Evolutionary conservation across 2,888 invertebrate species (phyloP), one percentile per base, ranked within the genome.

Genomic region (Cyclophora punctaria): DNA sequence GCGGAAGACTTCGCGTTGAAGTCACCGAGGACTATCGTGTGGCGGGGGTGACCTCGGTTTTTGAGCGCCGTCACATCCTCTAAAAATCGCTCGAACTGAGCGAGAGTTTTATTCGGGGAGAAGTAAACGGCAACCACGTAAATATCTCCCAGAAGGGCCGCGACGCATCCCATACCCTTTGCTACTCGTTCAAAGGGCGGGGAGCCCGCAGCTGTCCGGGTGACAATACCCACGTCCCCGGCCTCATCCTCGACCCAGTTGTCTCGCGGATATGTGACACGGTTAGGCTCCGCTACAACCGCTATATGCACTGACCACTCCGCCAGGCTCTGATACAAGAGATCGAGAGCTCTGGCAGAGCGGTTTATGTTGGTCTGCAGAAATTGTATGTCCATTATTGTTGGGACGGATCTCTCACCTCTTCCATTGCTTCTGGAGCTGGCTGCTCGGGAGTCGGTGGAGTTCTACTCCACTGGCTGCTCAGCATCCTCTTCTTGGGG

Each of bases 1-100:
- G 53, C 53, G 33, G 6, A 5, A 6, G 56, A 58, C 40, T 60
- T 60, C 0, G 62, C 58, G 33, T 62, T 62, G 34, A 59, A 46
- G 40, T 60, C 60, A 0, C 43, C 43, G n/a, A 20, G 20, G 20
- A 43, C 35, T 4, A 48, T 5, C 5, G 43, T 6, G 1, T 54
- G 60, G 4, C 44, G 7, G 1, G 54, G 46, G 0, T 55, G 5
- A n/a, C 20, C 20, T 3, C 4, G 43, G 3, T 20, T 20, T 20
- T 20, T 20, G 3, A 43, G 43, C n/a, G 3, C 20, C 3, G n/a
- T 20, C 3, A 43, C 43, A 3, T 43, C 43, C 20, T 5, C 5
- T 5, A 43, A 20, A 5, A 43, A 43, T 20, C 20, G 20, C 20
- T 43, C 43, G 20, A 43, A 43, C 43, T 43, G 20, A 7, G 43